Base-by-base conservation (phyloP, 2,113 vertebrate genomes). In the Notechis scutatus region DNA sequence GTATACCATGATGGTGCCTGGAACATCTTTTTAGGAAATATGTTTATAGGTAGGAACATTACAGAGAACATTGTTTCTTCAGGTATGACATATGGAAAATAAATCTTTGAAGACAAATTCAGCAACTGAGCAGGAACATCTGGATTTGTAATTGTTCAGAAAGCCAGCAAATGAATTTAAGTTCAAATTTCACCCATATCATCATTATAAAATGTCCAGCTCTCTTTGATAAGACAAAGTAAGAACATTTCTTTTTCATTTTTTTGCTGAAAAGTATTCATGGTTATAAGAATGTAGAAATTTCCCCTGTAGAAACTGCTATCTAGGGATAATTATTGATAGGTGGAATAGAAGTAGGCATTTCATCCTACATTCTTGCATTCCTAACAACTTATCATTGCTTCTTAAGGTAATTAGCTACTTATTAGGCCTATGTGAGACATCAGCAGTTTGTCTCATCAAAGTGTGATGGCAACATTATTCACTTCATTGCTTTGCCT, bases 1-100 rank as follows among this genome's bases (percentile, higher is more conserved):
- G 6, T 39, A 81, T 81, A 15, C n/a, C 39, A 39, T 81, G n/a
- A 20, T 0, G 5, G n/a, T 20, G 15, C 15, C 2, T 0, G 0
- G 15, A 81, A 20, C n/a, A 81, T 34, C n/a, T 81, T 8, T 81
- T 81, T 39, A 81, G 69, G 15, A 39, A 81, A 81, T 2, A 39
- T 81, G 34, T 81, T 39, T 20, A 20, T 81, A 81, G 69, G 6
- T 81, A 39, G 15, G 69, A 81, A 20, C 69, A 81, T 39, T 81
- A 39, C 15, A 74, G 64, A 21, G 34, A 81, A 39, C 2, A 39
- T 21, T 81, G 18, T 42, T 81, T 81, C 34, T 42, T 20, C 74
- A 81, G 34, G 74, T 81, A 39, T 21, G 69, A 21, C 34, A 39
- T 15, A 81, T 39, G 34, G 74, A 21, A 39, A 81, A 81, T 81